These are phyloP conservation scores for Hermetia illucens DNA, from an alignment of 1,140 invertebrate genomes.

Conservation along the genomic window DNA sequence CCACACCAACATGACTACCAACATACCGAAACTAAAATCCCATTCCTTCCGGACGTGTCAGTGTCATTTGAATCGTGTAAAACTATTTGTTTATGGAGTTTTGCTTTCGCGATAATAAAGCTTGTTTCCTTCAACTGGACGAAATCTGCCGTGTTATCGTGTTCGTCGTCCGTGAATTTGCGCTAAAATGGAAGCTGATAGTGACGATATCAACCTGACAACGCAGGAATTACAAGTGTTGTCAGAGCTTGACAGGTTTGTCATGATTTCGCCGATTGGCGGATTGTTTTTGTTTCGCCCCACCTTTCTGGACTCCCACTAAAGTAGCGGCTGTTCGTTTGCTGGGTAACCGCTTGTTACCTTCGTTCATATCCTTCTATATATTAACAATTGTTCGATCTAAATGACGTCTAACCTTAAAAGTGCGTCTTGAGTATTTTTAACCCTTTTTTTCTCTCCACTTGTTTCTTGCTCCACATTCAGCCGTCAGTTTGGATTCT, in stretches of 20 bases:
- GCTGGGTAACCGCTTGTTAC: neutral
- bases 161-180: too few relatives aligned
- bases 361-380: neutral
- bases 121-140: too few relatives aligned
- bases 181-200: conserved; percentile 6
- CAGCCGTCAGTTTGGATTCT: conserved; percentile 76
- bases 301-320: neutral
- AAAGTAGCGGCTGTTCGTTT: neutral
- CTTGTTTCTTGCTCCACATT: conserved; percentile 11
- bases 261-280: conserved; percentile 3
- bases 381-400: neutral
- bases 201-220: conserved; percentile 32
- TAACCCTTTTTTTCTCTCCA: too few relatives aligned
- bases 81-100: too few relatives aligned
- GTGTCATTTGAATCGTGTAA: too few relatives aligned
- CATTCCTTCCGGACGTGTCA: too few relatives aligned
- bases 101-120: too few relatives aligned
- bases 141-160: too few relatives aligned
- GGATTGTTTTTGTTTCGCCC: neutral
- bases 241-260: conserved; percentile 69
- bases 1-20: too few relatives aligned
- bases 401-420: too few relatives aligned
- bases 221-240: conserved; percentile 65
- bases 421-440: too few relatives aligned
- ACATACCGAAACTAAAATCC: too few relatives aligned